These are phyloP conservation scores for Helicorthomorpha holstii DNA, from an alignment of 1,140 invertebrate species.

Conservation along the genomic window DNA sequence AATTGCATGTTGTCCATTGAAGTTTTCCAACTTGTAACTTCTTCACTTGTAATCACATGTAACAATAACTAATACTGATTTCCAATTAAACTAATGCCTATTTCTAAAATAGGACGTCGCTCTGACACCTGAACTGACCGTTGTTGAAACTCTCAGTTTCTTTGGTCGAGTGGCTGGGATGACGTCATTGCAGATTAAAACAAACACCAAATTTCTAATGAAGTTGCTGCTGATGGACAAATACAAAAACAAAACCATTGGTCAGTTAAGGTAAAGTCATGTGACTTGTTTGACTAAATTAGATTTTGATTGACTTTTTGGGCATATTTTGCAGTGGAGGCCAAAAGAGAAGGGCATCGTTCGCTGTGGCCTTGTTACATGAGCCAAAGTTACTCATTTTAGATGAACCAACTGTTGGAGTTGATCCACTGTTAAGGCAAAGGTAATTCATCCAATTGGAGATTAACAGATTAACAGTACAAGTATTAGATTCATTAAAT, in stretches of 20 bases:
- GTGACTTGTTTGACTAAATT: neutral
- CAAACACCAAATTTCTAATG: conserved; percentile 10
- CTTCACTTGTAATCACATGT: no score
- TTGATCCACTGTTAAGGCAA: conserved; percentile 20
- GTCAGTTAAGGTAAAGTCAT: conserved; percentile 7
- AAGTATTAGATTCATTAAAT: no score
- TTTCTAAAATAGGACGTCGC: conserved; percentile 7
- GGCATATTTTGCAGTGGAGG: conserved; percentile 53
- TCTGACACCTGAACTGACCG: conserved; percentile 10
- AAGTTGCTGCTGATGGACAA: conserved; percentile 11
- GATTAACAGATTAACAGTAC: neutral
- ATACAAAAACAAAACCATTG: conserved; percentile 3
- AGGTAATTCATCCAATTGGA: conserved; percentile 3
- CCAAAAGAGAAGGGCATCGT: conserved; percentile 77
- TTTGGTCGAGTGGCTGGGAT: conserved; percentile 11
- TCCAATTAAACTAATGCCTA: neutral
- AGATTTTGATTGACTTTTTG: neutral
- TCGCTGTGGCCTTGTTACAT: conserved; percentile 80
- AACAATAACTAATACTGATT: no score
- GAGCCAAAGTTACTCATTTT: conserved; percentile 44
- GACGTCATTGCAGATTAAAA: conserved; percentile 4
- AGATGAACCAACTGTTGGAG: conserved; percentile 32
- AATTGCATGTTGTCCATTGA: no score
- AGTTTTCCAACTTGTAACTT: no score
- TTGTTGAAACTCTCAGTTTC: conserved; percentile 11